Percentiles rank a stretch among this genome's conserved stretches.
Conservation (phyloP, 1,140 invertebrate genomes). For the Amyelois transitella region DNA sequence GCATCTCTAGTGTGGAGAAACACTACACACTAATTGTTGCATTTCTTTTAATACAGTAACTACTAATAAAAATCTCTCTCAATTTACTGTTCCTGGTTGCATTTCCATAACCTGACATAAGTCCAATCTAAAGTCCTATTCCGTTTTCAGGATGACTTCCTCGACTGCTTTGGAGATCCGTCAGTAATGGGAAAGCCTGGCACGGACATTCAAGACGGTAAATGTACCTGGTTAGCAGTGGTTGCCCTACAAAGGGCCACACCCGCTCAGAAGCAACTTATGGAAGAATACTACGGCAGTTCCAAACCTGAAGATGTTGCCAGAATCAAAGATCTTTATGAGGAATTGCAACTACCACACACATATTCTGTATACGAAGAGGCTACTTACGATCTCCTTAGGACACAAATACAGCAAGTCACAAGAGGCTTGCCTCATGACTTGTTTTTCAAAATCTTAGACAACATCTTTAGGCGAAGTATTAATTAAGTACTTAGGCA, state of each 20-base stretch:
- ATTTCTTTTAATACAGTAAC: too few species aligned
- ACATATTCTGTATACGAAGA: conserved; percentile 91
- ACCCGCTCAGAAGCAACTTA: conserved; percentile 81
- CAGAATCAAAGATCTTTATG: conserved; percentile 86
- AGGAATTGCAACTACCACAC: conserved; percentile 84
- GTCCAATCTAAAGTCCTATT: too few species aligned
- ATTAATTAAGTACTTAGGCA: conserved; percentile 23
- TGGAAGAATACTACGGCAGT: conserved; percentile 88
- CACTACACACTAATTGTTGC: too few species aligned
- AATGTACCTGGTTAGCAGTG: conserved; percentile 96
- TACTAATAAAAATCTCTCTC: too few species aligned
- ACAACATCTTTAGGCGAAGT: conserved; percentile 85
- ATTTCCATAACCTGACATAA: too few species aligned
- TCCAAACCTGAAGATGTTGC: conserved; percentile 80
- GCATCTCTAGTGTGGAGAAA: too few species aligned
- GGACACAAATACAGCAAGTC: conserved; percentile 89
- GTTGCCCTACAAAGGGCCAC: conserved; percentile 89
- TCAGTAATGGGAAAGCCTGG: conserved; percentile 91
- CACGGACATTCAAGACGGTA: conserved; percentile 95
- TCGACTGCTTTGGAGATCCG: conserved; percentile 94
- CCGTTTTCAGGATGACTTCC: conserved; percentile 92
- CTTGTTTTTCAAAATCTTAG: conserved; percentile 87
- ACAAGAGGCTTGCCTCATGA: conserved; percentile 88
- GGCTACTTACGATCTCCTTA: conserved; percentile 86
- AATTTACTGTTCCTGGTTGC: too few species aligned